Conservation (phyloP, 2,113 vertebrate genomes). For the Brachyhypopomus occidentalis region DNA sequence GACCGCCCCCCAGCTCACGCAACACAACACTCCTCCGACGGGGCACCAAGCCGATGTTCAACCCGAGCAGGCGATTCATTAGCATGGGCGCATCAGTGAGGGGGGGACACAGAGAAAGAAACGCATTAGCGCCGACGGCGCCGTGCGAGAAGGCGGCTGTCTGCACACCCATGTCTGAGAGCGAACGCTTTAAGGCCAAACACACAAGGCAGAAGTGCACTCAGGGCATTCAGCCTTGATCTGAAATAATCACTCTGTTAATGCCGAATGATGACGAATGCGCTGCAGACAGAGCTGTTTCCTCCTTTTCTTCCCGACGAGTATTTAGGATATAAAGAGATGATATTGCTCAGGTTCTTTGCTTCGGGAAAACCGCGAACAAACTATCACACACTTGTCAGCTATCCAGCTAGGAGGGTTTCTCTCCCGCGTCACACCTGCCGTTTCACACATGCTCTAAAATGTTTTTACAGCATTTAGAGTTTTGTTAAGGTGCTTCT, state of each 20-base stretch:
- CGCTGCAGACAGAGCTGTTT: too few species aligned
- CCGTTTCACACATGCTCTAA: slow-evolving; percentile 3
- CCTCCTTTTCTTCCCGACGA: too few species aligned
- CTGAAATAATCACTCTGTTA: too few species aligned
- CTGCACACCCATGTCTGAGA: background rate
- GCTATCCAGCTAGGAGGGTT: background rate
- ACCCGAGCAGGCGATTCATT: slow-evolving; percentile 29
- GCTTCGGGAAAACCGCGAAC: too few species aligned
- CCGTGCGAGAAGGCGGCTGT: slow-evolving; percentile 14
- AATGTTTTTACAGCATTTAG: background rate
- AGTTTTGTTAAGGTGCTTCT: background rate
- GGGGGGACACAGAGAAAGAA: slow-evolving; percentile 28
- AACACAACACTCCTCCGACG: background rate
- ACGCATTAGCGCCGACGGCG: slow-evolving; percentile 24
- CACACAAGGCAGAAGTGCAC: background rate
- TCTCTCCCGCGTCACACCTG: background rate
- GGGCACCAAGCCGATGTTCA: slow-evolving; percentile 36
- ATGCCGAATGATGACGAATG: too few species aligned
- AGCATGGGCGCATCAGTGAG: slow-evolving; percentile 21
- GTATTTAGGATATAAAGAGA: background rate
- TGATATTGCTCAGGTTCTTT: background rate
- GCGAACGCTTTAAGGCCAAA: background rate
- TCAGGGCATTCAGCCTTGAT: too few species aligned
- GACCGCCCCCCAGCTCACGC: too few species aligned
- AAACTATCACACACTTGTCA: background rate